Base-by-base conservation (phyloP, 2,888 invertebrate genomes). In the Drosophila meridionalis region DNA sequence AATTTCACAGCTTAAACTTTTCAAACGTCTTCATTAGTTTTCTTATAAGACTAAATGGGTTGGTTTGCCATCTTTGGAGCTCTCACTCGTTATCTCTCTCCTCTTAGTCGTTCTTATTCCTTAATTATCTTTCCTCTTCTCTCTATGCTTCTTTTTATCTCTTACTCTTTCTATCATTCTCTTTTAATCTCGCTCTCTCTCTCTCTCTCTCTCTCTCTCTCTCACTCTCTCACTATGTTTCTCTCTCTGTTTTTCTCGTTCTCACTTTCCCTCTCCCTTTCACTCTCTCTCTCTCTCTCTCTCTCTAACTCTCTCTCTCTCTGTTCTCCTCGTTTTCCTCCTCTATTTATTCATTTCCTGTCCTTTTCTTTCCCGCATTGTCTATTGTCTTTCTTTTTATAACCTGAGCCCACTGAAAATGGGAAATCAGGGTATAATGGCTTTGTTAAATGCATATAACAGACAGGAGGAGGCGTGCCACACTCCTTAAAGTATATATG, bases 1-100 rank as follows among this genome's bases (percentile, higher is more conserved):
- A 12, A 36, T 36, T 52, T 36, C 20, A 20, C 34, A 26, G 2
- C 9, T 26, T 1, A 34, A 36, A 26, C 34, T 52, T 52, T 52
- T 26, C 34, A 52, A 52, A 52, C 36, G 34, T 36, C 34, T 36
- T 52, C 34, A 52, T 52, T 36, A 26, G 34, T 52, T 36, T 36
- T 20, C 34, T 34, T 20, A 36, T 20, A 34, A 28, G 30, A 8
- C 30, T n/a, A 14, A 48, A 30, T 14, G 30, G 14, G 3, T 30
- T 3, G 7, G 30, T 48, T 30, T 2, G 14, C 1, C 28, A 20
- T 20, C 20, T 20, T 20, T 20, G 20, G 20, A 20, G 20, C 20
- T 9, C 34, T 50, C 30, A 6, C 30, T 28, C 14, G 4, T 4
- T 4, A 14, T n/a, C 30, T 48, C 3, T 58, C 30, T 52, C 11